Evolutionary conservation across 2,888 invertebrate species (phyloP), one percentile per base, ranked within the genome.

Genomic region (Prosapia bicincta): DNA sequence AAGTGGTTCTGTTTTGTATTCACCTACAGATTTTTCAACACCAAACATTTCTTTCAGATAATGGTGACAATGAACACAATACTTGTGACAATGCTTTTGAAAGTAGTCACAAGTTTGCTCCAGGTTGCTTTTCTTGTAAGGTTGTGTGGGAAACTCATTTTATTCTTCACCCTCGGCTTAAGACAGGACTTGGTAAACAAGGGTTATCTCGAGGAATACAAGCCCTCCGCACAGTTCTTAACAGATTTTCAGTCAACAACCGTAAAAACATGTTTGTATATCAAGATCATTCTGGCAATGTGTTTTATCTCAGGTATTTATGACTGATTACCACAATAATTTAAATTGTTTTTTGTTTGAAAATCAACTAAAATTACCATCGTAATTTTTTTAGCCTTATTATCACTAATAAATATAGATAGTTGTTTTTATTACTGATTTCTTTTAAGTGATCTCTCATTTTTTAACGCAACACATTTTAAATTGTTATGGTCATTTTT

Each of bases 221-320:
- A 82, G 91, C 90, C 2, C 84, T 93, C 69, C 88, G 90, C 79
- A 87, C 88, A 23, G 90, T 91, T 9, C 85, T 93, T 28, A 90
- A 89, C 81, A 88, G 90, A 75, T 91, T 93, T 81, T 90, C 90
- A 1, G 92, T 93, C 0, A 88, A 87, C 79, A 93, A 93, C 82
- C 86, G 93, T 65, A 89, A 86, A 79, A 93, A 93, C 83, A 92
- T 93, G 92, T 93, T 92, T 84, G 92, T 93, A 15, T 91, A 92
- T 82, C 88, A 89, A 82, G 92, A 93, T 80, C 87, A 85, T 65
- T 85, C 86, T 76, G 87, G 87, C 20, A 89, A 89, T 80, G 90
- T 91, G 0, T 91, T 90, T 82, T 91, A 91, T 83, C 80, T 88
- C 54, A 83, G 87, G 85, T 86, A 82, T 76, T 9, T 66, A 43